Base-by-base conservation (phyloP, 2,113 vertebrate species). In the Dasyprocta punctata region DNA sequence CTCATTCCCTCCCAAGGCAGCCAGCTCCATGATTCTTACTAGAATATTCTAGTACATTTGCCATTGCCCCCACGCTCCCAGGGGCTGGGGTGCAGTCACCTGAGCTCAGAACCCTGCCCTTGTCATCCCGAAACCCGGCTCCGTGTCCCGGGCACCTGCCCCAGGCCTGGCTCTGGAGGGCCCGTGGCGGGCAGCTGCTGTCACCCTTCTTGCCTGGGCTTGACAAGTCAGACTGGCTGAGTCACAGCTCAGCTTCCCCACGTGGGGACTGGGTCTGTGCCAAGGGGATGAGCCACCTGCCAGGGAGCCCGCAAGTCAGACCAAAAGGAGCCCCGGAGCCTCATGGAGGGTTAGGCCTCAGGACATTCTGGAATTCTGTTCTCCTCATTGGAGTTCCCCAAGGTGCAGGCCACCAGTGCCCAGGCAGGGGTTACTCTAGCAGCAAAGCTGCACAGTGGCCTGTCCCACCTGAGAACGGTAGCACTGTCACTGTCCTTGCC, bases 351-450 rank as follows among this genome's bases (percentile, higher is more conserved):
- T 95, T 83, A 95, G 82, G 36, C 86, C 49, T 75, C 44, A 88
- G 97, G 97, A 94, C 67, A 6, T 95, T 96, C 97, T 89, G 89
- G 96, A 98, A 96, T 90, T 69, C 96, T 28, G 30, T 3, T 2
- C 54, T 88, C 77, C 54, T 84, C 44, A 3, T 36, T 33, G 75
- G 96, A 65, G 75, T 38, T 88, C 52, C 88, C 61, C 0, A 1
- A 73, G 87, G 38, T 24, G 12, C 75, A 78, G 82, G 41, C 20
- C 67, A n/a, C 69, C 69, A 9, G 73, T 20, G 17, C 33, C 67
- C 16, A 5, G 83, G 20, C n/a, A 1, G n/a, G n/a, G 67, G 44
- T 47, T 47, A 14, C 60, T 7, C 20, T 36, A n/a, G 36, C 73
- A 30, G 3, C 1, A 63, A 73, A 56, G 61, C 56, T 33, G 67